phyloP scores from a whole-genome alignment of 1,140 invertebrate species.

The Bombus balteatus region DNA sequence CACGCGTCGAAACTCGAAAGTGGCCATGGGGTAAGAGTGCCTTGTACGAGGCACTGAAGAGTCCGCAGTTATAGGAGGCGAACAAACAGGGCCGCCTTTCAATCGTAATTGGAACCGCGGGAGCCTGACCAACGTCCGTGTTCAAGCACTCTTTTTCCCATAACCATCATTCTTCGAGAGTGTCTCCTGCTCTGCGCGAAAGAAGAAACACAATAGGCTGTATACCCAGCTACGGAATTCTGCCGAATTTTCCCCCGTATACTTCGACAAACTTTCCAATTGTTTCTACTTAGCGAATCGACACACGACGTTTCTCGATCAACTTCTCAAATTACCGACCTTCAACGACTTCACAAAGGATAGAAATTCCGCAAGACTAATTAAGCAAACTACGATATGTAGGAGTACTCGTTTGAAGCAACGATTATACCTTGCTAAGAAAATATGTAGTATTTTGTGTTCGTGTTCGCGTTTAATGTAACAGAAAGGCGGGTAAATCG shows the following conservation, averaged over 20 bases:
- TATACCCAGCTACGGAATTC: conserved; percentile 38
- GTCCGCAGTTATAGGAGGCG: conserved; percentile 66
- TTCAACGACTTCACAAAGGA: background rate
- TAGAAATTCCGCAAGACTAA: background rate
- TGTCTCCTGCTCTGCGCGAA: conserved; percentile 64
- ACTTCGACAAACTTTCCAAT: background rate
- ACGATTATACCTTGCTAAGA: background rate
- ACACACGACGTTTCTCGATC: background rate
- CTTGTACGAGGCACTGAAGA: conserved; percentile 67
- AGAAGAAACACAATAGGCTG: conserved; percentile 66
- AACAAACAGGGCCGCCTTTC: conserved; percentile 70
- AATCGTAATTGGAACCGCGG: conserved; percentile 75
- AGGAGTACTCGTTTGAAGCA: background rate
- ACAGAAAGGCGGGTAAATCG: conserved; percentile 20
- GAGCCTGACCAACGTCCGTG: conserved; percentile 77
- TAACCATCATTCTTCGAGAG: conserved; percentile 74
- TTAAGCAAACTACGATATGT: no score
- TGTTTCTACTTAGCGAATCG: background rate
- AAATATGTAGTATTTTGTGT: background rate
- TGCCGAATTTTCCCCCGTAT: conserved; percentile 1
- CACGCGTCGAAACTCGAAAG: conserved; percentile 60
- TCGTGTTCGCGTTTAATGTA: background rate
- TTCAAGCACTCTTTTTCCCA: conserved; percentile 78
- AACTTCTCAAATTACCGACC: background rate
- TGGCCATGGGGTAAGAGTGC: conserved; percentile 65